Percentiles rank a stretch among this genome's conserved stretches.
Conservation (phyloP, 2,113 vertebrate species). For the Chionomys nivalis region DNA sequence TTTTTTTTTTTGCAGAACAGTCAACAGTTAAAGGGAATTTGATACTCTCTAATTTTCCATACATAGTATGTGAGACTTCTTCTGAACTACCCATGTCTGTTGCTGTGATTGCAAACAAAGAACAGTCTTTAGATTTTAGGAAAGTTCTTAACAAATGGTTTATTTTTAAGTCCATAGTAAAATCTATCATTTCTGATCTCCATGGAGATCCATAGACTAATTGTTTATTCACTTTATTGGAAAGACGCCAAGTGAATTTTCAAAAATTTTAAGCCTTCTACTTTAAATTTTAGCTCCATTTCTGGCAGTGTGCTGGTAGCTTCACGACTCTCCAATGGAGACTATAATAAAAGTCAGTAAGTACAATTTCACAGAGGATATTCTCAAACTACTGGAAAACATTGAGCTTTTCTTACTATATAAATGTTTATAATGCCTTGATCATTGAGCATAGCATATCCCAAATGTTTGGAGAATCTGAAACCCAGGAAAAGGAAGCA, state of each 20-base stretch:
- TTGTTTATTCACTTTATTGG: neutral
- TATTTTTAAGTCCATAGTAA: constrained; percentile 10
- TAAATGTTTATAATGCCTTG: neutral
- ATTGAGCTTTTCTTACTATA: neutral
- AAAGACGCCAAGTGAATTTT: constrained; percentile 36
- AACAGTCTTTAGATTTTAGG: constrained; percentile 16
- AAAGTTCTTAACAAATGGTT: neutral
- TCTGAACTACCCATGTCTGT: neutral
- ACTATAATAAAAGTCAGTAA: neutral
- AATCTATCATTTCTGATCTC: constrained; percentile 1
- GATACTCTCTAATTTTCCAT: constrained; percentile 24
- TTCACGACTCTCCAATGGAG: neutral
- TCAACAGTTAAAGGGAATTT: constrained; percentile 53
- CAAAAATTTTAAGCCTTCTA: neutral
- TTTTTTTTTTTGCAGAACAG: constrained; percentile 62
- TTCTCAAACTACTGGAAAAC: constrained; percentile 5
- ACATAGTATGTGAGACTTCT: neutral
- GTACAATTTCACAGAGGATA: neutral
- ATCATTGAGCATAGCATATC: neutral
- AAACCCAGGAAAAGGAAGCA: constrained; percentile 14
- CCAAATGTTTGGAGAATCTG: neutral
- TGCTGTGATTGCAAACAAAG: neutral
- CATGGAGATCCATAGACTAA: neutral
- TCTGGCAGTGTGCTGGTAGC: neutral
- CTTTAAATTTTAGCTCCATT: neutral